Percentiles rank a stretch among this genome's conserved stretches.
phyloP scores from a whole-genome alignment of 2,113 vertebrate genomes.

The Misgurnus mizolepis region DNA sequence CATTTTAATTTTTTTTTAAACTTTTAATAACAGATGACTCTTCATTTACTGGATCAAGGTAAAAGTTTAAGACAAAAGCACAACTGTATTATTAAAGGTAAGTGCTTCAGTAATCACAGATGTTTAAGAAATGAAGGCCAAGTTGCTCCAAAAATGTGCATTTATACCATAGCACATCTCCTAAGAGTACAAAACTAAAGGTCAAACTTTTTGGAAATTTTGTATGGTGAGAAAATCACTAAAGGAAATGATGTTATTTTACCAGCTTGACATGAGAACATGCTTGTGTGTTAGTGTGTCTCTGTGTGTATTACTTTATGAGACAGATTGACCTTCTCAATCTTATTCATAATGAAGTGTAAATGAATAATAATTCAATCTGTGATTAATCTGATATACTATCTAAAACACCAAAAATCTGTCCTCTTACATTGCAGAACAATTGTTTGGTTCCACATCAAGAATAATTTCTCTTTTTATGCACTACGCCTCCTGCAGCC shows the following conservation, averaged over 20 bases:
- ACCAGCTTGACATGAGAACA: no score
- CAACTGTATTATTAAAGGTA: background rate
- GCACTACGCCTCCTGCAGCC: no score
- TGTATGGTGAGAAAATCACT: background rate
- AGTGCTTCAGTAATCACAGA: background rate
- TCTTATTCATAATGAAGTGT: conserved; percentile 45
- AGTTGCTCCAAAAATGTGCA: background rate
- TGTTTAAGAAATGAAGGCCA: background rate
- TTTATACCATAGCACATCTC: background rate
- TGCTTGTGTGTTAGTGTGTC: background rate
- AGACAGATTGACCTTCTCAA: conserved; percentile 1
- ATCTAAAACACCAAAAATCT: conserved; percentile 56
- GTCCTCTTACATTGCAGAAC: conserved; percentile 59
- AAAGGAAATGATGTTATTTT: background rate
- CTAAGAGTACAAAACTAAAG: background rate
- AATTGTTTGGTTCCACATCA: conserved; percentile 56
- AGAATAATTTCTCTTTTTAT: conserved; percentile 55
- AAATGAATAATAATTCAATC: conserved; percentile 64
- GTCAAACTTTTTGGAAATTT: background rate
- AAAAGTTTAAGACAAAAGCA: background rate
- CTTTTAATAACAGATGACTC: no score
- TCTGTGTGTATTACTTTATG: background rate
- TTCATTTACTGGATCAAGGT: background rate
- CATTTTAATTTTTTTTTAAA: no score
- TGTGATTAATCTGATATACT: conserved; percentile 69